These are phyloP conservation scores for Pristionchus exspectatus DNA, from an alignment of 2,888 invertebrate species.

Conservation along the genomic window DNA sequence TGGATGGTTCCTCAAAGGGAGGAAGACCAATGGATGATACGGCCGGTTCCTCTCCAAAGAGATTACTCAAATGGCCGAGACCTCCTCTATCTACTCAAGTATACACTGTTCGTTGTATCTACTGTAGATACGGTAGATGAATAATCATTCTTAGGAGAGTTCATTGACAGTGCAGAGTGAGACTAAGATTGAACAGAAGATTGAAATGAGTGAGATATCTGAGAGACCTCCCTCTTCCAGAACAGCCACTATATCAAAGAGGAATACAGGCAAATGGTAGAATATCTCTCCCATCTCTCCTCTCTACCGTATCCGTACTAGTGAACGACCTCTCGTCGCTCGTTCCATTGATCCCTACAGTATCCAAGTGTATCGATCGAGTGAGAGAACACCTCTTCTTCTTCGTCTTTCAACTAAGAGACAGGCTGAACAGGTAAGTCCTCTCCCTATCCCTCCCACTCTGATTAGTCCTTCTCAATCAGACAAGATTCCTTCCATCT, in stretches of 20 bases:
- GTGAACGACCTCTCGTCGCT: constrained; percentile 16
- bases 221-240: neutral
- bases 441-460: neutral
- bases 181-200: neutral
- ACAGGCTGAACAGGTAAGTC: constrained; percentile 16
- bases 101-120: neutral
- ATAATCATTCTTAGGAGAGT: neutral
- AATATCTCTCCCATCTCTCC: neutral
- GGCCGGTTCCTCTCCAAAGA: constrained; percentile 10
- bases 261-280: constrained; percentile 2
- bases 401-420: neutral
- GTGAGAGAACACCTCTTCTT: constrained; percentile 29
- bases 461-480: neutral
- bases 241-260: neutral
- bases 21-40: neutral
- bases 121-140: neutral
- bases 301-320: neutral
- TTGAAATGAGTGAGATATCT: neutral
- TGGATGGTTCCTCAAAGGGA: neutral
- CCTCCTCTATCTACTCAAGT: neutral
- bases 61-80: constrained; percentile 17
- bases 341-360: constrained; percentile 10
- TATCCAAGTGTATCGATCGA: neutral
- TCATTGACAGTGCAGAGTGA: neutral
- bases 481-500: constrained; percentile 29